These are phyloP conservation scores for Pachypsylla venusta DNA, from an alignment of 1,140 invertebrate species.

Conservation along the genomic window DNA sequence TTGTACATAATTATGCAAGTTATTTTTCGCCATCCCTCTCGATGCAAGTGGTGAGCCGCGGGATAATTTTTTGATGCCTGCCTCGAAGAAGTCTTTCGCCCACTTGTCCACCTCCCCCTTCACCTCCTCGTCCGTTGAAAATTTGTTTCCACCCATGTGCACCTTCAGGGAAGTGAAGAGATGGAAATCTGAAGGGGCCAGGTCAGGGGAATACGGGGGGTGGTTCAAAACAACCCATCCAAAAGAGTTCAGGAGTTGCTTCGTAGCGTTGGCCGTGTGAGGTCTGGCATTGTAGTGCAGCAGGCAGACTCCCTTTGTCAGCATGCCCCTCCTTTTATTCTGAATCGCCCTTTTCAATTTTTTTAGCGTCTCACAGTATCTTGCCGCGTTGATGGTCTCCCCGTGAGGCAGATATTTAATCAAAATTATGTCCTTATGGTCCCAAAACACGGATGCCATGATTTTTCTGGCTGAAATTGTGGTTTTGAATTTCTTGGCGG, in stretches of 20 bases:
- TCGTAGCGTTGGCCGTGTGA: slow-evolving; percentile 23
- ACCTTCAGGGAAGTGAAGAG: too few relatives aligned
- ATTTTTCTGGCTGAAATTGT: slow-evolving; percentile 13
- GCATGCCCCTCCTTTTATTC: slow-evolving; percentile 19
- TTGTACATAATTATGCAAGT: neutral
- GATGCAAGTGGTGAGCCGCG: too few relatives aligned
- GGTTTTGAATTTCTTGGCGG: slow-evolving; percentile 19
- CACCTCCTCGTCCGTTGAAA: slow-evolving; percentile 11
- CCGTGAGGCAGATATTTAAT: slow-evolving; percentile 23
- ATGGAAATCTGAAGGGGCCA: slow-evolving; percentile 27
- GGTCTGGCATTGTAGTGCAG: slow-evolving; percentile 29
- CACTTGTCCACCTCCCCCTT: slow-evolving; percentile 10
- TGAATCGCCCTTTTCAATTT: slow-evolving; percentile 13
- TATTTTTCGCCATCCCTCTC: too few relatives aligned
- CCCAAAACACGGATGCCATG: slow-evolving; percentile 23
- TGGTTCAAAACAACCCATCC: slow-evolving; percentile 27
- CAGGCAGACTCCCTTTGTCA: slow-evolving; percentile 21
- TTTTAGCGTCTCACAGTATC: slow-evolving; percentile 19
- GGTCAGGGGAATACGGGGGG: slow-evolving; percentile 26
- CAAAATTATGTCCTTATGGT: slow-evolving; percentile 23
- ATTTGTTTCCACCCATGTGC: too few relatives aligned
- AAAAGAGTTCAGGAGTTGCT: slow-evolving; percentile 16
- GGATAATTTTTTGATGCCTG: too few relatives aligned
- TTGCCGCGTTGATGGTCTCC: slow-evolving; percentile 22
- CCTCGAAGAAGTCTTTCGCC: too few relatives aligned